Percentiles rank a stretch among this genome's conserved stretches.
These are phyloP conservation scores for Conops quadrifasciatus DNA, from an alignment of 2,888 invertebrate genomes.

Conservation along the genomic window DNA sequence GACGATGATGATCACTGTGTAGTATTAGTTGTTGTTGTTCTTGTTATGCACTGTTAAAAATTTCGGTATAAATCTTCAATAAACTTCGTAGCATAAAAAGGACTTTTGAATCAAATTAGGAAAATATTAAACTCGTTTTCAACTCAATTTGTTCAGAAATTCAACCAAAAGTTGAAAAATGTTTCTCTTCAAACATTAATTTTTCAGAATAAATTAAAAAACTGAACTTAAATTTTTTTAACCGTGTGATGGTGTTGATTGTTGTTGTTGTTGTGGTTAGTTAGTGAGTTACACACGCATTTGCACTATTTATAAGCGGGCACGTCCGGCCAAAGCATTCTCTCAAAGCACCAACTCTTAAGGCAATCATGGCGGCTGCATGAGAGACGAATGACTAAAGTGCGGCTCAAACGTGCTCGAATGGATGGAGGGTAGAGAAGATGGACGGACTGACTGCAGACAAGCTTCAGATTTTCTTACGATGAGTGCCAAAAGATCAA, in stretches of 20 bases:
- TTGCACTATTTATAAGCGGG: conserved; percentile 49
- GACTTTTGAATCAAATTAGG: too few species aligned
- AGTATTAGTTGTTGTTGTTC: conserved; percentile 33
- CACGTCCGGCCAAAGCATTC: conserved; percentile 9
- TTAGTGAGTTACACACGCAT: conserved; percentile 45
- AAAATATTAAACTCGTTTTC: too few species aligned
- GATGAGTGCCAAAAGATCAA: conserved; percentile 33
- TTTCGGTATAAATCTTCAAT: not conserved
- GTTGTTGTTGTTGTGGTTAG: conserved; percentile 1
- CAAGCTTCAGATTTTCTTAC: conserved; percentile 11
- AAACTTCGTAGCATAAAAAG: too few species aligned
- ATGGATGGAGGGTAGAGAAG: not conserved
- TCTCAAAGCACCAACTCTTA: conserved; percentile 21
- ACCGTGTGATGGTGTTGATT: conserved; percentile 34
- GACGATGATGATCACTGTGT: conserved; percentile 34
- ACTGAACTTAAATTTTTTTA: conserved; percentile 43
- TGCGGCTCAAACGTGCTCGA: not conserved
- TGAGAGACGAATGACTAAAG: not conserved
- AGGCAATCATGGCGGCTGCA: not conserved
- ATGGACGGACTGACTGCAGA: not conserved
- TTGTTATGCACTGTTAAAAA: conserved; percentile 21
- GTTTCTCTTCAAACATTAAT: too few species aligned
- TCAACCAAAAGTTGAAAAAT: too few species aligned
- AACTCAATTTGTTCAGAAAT: too few species aligned
- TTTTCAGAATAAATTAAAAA: too few species aligned